Evolutionary conservation across 2,888 invertebrate species (phyloP).

Genomic region (Trisateles emortualis): DNA sequence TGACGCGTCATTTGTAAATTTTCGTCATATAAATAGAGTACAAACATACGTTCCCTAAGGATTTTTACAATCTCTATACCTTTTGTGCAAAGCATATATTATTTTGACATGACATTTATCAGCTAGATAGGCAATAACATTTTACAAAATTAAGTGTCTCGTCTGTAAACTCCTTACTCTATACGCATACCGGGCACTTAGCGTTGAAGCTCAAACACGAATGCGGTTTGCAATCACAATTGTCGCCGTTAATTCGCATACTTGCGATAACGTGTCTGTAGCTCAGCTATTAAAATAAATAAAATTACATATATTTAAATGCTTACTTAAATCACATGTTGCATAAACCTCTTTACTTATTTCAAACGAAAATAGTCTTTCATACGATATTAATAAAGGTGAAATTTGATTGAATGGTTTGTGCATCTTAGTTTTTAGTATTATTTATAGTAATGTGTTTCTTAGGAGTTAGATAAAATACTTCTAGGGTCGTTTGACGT

Average conservation of each 20-base stretch:
- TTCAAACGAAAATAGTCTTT: constrained; percentile 9
- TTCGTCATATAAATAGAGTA: no score
- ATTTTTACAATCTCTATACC: no score
- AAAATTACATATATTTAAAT: constrained; percentile 61
- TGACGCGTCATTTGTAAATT: no score
- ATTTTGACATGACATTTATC: not conserved
- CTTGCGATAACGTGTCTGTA: constrained; percentile 69
- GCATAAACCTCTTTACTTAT: constrained; percentile 8
- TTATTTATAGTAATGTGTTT: constrained; percentile 29
- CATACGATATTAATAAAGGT: not conserved
- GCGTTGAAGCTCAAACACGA: constrained; percentile 66
- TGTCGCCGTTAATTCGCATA: constrained; percentile 82
- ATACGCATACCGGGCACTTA: constrained; percentile 55
- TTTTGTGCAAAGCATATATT: no score
- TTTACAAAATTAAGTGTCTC: constrained; percentile 9
- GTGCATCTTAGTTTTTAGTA: constrained; percentile 17
- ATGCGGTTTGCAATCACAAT: constrained; percentile 76
- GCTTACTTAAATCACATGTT: constrained; percentile 42
- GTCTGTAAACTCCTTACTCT: constrained; percentile 51
- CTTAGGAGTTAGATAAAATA: constrained; percentile 11
- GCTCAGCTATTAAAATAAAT: constrained; percentile 62
- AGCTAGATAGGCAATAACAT: constrained; percentile 29
- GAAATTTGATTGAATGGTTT: constrained; percentile 12
- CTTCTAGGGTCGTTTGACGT: not conserved
- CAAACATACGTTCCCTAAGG: no score